A percentile compares a stretch with the other conserved stretches of the same genome.
Conservation (phyloP, 2,888 invertebrate genomes). For the Parnassius apollo region DNA sequence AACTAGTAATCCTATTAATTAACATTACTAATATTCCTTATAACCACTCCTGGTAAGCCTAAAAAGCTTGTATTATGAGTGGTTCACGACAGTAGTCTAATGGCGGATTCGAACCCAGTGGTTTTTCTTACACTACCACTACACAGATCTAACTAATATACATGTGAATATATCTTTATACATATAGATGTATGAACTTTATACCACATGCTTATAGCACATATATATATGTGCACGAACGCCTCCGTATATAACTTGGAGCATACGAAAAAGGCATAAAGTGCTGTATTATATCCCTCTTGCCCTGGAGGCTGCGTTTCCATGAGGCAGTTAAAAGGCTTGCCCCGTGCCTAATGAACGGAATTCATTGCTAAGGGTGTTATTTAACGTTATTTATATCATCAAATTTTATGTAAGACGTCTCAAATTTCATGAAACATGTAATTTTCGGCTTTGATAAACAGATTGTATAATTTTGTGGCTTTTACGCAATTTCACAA, state of each 20-base stretch:
- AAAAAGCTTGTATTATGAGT: no score
- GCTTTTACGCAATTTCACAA: no score
- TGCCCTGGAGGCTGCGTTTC: conserved; percentile 29
- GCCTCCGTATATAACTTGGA: conserved; percentile 16
- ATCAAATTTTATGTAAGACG: conserved; percentile 28
- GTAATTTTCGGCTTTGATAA: conserved; percentile 17
- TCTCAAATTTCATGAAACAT: conserved; percentile 20
- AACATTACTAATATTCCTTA: no score
- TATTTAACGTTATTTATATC: conserved; percentile 23
- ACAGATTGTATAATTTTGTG: not conserved
- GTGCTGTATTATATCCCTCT: conserved; percentile 34
- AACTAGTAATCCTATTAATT: no score
- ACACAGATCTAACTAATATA: no score
- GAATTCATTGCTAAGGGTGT: conserved; percentile 36
- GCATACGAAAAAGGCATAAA: conserved; percentile 28
- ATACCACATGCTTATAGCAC: no score
- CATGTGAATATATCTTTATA: no score
- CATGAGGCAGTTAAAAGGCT: conserved; percentile 41
- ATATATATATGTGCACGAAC: not conserved
- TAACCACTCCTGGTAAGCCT: no score
- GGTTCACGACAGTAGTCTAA: no score
- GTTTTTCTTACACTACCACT: no score
- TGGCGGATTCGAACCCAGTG: no score
- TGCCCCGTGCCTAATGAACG: conserved; percentile 39
- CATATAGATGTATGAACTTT: no score